Conservation (phyloP, 2,113 vertebrate genomes). For the Nothocercus nigrocapillus region DNA sequence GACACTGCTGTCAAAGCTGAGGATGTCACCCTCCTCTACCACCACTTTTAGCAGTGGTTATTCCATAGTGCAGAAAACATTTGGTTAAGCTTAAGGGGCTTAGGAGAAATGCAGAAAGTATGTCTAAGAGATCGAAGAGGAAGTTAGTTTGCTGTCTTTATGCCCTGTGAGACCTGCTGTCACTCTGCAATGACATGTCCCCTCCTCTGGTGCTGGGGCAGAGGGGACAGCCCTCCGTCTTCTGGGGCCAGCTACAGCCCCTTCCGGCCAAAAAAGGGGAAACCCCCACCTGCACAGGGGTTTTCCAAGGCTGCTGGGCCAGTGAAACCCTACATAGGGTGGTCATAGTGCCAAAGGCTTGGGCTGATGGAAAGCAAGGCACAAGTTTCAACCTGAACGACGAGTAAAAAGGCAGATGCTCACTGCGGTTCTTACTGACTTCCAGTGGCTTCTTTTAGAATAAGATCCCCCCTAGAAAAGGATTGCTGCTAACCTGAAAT, state of each 20-base stretch:
- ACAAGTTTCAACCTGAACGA: neutral
- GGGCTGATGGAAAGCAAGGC: neutral
- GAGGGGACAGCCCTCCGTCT: neutral
- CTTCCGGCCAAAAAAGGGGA: neutral
- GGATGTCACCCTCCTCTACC: neutral
- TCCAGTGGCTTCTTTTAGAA: neutral
- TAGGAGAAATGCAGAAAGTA: neutral
- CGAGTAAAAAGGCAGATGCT: neutral
- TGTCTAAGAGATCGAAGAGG: neutral
- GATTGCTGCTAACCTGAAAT: too few species aligned
- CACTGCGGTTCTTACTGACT: neutral
- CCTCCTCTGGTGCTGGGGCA: neutral
- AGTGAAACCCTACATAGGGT: neutral
- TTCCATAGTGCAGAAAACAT: neutral
- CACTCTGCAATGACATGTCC: neutral
- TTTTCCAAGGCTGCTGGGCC: neutral
- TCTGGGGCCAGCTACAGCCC: neutral
- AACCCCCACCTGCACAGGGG: neutral
- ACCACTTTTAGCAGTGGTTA: neutral
- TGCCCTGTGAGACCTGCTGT: rapidly evolving
- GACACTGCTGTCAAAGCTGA: neutral
- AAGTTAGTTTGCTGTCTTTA: neutral
- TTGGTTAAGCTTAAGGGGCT: neutral
- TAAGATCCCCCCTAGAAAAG: neutral
- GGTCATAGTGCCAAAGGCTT: neutral